These are phyloP conservation scores for Dipodomys stephensi DNA, from an alignment of 2,113 vertebrate genomes.

Conservation along the genomic window DNA sequence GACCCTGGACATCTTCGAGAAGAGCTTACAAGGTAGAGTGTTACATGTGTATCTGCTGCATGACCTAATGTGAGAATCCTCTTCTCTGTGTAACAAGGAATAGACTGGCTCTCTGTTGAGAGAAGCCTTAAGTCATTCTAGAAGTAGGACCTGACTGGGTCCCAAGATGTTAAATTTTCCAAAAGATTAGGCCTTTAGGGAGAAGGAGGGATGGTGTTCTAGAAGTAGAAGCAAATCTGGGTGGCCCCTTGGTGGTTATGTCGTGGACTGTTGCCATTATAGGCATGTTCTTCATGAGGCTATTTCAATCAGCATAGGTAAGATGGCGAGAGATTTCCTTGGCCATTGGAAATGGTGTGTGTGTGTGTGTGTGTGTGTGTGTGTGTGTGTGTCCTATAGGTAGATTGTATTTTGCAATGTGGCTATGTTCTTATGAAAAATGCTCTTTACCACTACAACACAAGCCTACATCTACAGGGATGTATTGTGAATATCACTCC, in stretches of 20 bases:
- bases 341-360: not conserved
- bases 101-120: not conserved
- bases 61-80: constrained; percentile 24
- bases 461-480: not conserved
- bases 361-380: too few species aligned
- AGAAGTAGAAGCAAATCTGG: not conserved
- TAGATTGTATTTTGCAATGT: constrained; percentile 8
- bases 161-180: not conserved
- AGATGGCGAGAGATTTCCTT: not conserved
- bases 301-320: not conserved
- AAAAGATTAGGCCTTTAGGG: not conserved
- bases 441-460: not conserved
- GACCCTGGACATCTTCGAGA: constrained; percentile 96
- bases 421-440: not conserved
- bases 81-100: not conserved
- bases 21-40: constrained; percentile 95
- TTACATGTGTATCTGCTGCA: not conserved
- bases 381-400: not conserved
- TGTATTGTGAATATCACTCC: not conserved
- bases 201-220: not conserved
- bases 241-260: not conserved
- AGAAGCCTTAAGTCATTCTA: constrained; percentile 3
- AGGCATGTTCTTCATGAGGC: not conserved
- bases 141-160: not conserved
- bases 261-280: not conserved